These are phyloP conservation scores for Vulpes lagopus DNA, from an alignment of 2,113 vertebrate genomes.

Conservation along the genomic window DNA sequence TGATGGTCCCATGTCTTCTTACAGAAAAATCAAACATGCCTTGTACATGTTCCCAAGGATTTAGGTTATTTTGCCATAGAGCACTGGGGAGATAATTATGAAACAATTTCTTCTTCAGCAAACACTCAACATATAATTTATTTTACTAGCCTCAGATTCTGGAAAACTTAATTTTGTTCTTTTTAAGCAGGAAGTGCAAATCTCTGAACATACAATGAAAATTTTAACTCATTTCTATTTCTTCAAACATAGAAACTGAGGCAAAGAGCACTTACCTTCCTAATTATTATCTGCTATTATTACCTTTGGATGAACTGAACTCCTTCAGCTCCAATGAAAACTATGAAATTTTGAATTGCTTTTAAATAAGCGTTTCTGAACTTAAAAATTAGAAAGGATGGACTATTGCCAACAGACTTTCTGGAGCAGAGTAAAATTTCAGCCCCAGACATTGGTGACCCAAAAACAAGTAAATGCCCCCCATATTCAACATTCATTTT, in stretches of 20 bases:
- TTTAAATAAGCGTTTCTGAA: background rate
- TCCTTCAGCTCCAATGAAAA: background rate
- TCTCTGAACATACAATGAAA: background rate
- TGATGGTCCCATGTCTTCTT: background rate
- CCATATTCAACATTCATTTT: constrained; percentile 84
- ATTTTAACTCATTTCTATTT: background rate
- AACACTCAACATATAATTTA: background rate
- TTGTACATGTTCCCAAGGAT: background rate
- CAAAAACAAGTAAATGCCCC: constrained; percentile 87
- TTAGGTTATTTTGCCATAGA: background rate
- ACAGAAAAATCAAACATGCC: background rate
- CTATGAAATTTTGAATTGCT: background rate
- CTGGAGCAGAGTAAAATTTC: constrained; percentile 82
- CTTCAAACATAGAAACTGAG: background rate
- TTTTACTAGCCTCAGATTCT: background rate
- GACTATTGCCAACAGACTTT: constrained; percentile 63
- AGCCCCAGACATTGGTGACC: constrained; percentile 77
- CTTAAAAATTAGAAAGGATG: constrained; percentile 14
- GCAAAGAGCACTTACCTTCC: background rate
- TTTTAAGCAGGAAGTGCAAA: background rate
- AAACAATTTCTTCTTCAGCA: background rate
- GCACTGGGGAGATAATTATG: background rate
- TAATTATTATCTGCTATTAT: background rate
- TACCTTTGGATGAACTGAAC: background rate
- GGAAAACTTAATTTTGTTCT: background rate